These are phyloP conservation scores for Medauroidea extradentata DNA, from an alignment of 1,140 invertebrate genomes.

Conservation along the genomic window DNA sequence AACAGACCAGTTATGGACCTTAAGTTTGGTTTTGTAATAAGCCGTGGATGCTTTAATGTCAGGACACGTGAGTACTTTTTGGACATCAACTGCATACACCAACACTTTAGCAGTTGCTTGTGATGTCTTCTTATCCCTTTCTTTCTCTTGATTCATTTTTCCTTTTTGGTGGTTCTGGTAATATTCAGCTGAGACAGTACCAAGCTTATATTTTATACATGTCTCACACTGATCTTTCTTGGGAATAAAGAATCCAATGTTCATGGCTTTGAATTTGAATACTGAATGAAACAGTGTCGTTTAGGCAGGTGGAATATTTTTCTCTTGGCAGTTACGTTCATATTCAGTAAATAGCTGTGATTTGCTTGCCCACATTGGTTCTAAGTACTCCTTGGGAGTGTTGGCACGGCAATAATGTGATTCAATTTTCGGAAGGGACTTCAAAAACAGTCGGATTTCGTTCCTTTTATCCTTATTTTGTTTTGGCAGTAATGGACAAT, in stretches of 20 bases:
- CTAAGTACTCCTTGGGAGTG: constrained; percentile 5
- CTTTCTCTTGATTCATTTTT: background rate
- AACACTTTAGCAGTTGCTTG: background rate
- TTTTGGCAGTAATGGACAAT: background rate
- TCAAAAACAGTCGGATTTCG: background rate
- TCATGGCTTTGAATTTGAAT: constrained; percentile 5
- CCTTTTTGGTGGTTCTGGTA: background rate
- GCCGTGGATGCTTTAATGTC: background rate
- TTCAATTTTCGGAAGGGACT: background rate
- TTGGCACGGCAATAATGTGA: constrained; percentile 1
- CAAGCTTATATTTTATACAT: constrained; percentile 6
- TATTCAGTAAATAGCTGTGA: constrained; percentile 5
- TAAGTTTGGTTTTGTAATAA: background rate
- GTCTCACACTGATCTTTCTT: constrained; percentile 10
- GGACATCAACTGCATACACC: constrained; percentile 5
- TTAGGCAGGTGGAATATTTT: background rate
- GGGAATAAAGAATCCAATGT: constrained; percentile 6
- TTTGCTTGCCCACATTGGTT: constrained; percentile 10
- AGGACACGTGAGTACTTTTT: background rate
- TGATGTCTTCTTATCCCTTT: background rate
- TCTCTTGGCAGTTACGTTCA: constrained; percentile 5
- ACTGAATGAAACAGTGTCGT: background rate
- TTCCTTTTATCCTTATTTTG: constrained; percentile 3
- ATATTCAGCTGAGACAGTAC: background rate
- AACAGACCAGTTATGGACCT: background rate